Evolutionary conservation across 1,140 invertebrate species (phyloP).

Genomic region (Elysia chlorotica): DNA sequence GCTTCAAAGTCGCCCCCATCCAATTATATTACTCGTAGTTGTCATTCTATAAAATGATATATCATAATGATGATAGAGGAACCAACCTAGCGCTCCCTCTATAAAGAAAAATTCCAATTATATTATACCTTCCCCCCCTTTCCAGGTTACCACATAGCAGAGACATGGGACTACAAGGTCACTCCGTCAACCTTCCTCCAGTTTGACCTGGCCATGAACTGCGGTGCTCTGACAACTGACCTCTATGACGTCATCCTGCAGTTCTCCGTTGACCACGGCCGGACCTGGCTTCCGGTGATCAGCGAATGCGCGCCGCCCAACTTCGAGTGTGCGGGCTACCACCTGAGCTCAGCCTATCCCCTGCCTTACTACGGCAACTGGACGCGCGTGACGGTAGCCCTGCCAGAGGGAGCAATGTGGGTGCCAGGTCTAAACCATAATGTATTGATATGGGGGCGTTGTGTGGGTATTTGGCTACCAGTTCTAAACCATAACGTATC

Average conservation of each 20-base stretch:
- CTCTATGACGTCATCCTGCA: conserved; percentile 56
- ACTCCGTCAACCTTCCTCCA: conserved; percentile 62
- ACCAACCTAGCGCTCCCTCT: too few relatives aligned
- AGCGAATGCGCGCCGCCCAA: conserved; percentile 60
- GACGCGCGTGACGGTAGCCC: conserved; percentile 60
- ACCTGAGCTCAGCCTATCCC: conserved; percentile 57
- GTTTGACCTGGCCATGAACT: conserved; percentile 63
- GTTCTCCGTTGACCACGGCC: conserved; percentile 62
- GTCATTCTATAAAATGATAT: too few relatives aligned
- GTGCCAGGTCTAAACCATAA: conserved; percentile 16
- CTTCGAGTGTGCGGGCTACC: conserved; percentile 60
- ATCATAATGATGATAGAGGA: too few relatives aligned
- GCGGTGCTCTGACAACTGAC: conserved; percentile 41
- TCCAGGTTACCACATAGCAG: conserved; percentile 55
- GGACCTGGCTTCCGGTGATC: conserved; percentile 59
- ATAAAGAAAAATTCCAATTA: too few relatives aligned
- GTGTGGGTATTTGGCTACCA: too few relatives aligned
- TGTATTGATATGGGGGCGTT: too few relatives aligned
- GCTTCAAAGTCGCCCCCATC: too few relatives aligned
- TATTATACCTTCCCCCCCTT: too few relatives aligned
- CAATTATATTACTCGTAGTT: too few relatives aligned
- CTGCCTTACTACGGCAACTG: conserved; percentile 60
- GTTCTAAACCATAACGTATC: too few relatives aligned
- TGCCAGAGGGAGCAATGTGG: conserved; percentile 60
- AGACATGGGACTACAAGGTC: conserved; percentile 63